phyloP scores from a whole-genome alignment of 2,113 vertebrate species.

The Patagioenas fasciata region DNA sequence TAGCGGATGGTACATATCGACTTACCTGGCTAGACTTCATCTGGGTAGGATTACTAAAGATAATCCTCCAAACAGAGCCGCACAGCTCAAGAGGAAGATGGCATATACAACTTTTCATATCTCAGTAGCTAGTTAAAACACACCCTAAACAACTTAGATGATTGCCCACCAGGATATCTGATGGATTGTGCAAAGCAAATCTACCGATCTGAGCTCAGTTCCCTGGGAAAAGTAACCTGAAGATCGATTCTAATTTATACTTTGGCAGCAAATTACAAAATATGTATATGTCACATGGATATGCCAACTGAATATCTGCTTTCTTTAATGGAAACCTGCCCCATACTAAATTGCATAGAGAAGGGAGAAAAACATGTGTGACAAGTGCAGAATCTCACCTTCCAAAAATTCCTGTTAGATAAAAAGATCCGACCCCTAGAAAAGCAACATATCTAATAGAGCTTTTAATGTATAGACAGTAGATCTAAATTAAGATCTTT shows the following conservation, averaged over 20 bases:
- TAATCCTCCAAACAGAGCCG: neutral
- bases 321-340: neutral
- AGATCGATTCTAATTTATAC: neutral
- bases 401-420: neutral
- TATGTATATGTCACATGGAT: fast-evolving
- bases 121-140: neutral
- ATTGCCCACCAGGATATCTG: neutral
- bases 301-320: neutral
- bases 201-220: neutral
- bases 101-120: neutral
- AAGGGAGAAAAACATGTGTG: neutral
- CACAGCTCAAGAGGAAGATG: neutral
- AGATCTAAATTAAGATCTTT: neutral
- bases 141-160: neutral
- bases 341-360: no score
- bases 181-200: neutral
- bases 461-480: neutral
- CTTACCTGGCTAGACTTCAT: neutral
- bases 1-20: neutral
- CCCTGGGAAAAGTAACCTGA: neutral
- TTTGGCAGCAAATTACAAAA: neutral
- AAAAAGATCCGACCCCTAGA: fast-evolving
- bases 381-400: neutral
- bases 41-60: neutral
- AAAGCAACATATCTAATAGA: neutral